Evolutionary conservation across 1,140 invertebrate species (phyloP).

Genomic region (Colletes latitarsis): DNA sequence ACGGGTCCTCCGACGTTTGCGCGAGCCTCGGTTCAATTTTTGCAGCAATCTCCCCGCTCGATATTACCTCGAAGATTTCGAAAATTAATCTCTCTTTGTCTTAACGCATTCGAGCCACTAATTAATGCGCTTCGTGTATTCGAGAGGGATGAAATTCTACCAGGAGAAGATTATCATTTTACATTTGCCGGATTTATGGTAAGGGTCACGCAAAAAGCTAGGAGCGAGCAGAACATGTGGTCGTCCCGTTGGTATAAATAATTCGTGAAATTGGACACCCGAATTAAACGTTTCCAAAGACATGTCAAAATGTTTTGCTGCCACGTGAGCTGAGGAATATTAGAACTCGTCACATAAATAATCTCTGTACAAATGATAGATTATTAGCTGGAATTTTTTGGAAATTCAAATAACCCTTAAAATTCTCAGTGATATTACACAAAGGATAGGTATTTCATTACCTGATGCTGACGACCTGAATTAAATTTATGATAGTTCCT

Average conservation of each 20-base stretch:
- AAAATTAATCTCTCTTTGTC: not conserved
- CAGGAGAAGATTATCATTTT: constrained; percentile 5
- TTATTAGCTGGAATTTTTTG: too few relatives aligned
- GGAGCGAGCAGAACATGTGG: constrained; percentile 33
- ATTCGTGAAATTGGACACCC: constrained; percentile 31
- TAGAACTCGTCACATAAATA: not conserved
- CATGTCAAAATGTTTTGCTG: not conserved
- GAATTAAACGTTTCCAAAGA: constrained; percentile 7
- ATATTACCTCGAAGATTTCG: not conserved
- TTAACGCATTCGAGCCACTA: not conserved
- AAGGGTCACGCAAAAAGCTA: constrained; percentile 3
- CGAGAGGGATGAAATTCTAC: not conserved
- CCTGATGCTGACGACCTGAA: too few relatives aligned
- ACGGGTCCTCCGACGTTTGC: too few relatives aligned
- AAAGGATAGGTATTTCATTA: too few relatives aligned
- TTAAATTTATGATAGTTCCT: too few relatives aligned
- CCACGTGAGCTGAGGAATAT: not conserved
- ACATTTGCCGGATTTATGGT: constrained; percentile 2
- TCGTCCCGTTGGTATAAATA: constrained; percentile 44
- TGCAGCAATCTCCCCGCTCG: not conserved
- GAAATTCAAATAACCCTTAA: too few relatives aligned
- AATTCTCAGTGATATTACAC: too few relatives aligned
- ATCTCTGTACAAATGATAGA: not conserved
- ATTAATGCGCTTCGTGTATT: constrained; percentile 8
- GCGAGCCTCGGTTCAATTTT: too few relatives aligned